These are phyloP conservation scores for Eilema depressum DNA, from an alignment of 2,888 invertebrate genomes.

Conservation along the genomic window DNA sequence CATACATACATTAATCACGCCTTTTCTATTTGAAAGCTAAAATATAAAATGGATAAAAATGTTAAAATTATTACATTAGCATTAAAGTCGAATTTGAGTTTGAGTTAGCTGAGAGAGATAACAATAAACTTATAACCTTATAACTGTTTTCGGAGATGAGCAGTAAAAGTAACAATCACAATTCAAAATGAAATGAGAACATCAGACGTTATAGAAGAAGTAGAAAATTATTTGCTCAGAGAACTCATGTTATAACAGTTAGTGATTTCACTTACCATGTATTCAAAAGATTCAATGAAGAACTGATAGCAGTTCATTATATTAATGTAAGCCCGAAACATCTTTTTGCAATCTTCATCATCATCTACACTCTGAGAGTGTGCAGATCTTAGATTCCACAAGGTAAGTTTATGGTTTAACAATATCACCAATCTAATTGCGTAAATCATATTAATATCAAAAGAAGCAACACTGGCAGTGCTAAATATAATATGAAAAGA, in stretches of 20 bases:
- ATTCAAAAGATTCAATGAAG: neutral
- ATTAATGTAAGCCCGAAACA: constrained; percentile 17
- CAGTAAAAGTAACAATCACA: too few relatives aligned
- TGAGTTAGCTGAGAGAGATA: too few relatives aligned
- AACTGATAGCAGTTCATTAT: constrained; percentile 18
- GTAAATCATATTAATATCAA: constrained; percentile 26
- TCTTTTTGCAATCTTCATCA: neutral
- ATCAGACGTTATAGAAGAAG: too few relatives aligned
- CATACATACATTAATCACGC: too few relatives aligned
- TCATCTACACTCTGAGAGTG: neutral
- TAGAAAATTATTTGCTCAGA: too few relatives aligned
- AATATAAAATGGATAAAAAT: too few relatives aligned
- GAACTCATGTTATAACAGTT: too few relatives aligned
- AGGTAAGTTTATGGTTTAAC: constrained; percentile 21
- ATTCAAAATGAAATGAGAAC: too few relatives aligned
- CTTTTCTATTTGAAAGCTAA: too few relatives aligned
- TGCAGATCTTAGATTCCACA: constrained; percentile 32
- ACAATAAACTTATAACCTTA: neutral
- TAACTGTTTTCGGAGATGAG: too few relatives aligned
- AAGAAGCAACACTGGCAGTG: neutral
- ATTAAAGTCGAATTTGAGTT: too few relatives aligned
- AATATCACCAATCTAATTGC: constrained; percentile 20
- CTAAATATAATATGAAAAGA: neutral
- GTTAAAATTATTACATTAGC: too few relatives aligned
- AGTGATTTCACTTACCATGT: constrained; percentile 19